Evolutionary conservation across 2,888 invertebrate species (phyloP).

Genomic region (Cephus rjabovi): DNA sequence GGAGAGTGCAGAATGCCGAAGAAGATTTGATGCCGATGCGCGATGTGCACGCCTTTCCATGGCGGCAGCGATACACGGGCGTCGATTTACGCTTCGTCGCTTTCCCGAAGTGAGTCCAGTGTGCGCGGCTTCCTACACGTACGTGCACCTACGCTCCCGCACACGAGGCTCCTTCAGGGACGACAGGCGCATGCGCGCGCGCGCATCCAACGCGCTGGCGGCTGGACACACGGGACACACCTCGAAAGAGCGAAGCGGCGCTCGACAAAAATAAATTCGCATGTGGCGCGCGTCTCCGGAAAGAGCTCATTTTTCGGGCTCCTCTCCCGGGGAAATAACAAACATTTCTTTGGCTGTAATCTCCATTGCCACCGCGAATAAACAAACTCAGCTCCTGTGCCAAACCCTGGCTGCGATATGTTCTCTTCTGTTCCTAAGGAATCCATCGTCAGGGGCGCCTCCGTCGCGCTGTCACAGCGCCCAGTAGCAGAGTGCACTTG

Average conservation of each 20-base stretch:
- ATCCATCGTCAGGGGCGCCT: no score
- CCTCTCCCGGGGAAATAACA: not conserved
- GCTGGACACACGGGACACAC: not conserved
- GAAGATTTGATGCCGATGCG: no score
- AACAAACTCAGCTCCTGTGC: not conserved
- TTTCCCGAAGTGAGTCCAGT: not conserved
- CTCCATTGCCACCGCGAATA: not conserved
- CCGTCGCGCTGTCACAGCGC: no score
- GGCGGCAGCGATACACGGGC: not conserved
- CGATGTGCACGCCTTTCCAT: not conserved
- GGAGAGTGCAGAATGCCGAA: constrained; percentile 2
- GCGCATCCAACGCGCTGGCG: no score
- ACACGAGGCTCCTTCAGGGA: no score
- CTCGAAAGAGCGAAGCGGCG: not conserved
- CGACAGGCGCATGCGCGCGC: not conserved
- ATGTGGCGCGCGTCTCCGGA: not conserved
- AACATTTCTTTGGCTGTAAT: not conserved
- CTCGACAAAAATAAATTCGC: not conserved
- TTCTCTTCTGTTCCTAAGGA: not conserved
- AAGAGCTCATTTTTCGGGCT: not conserved
- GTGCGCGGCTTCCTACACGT: not conserved
- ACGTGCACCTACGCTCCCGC: not conserved
- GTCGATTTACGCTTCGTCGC: not conserved
- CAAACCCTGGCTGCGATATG: not conserved
- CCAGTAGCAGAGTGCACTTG: not conserved